phyloP scores from a whole-genome alignment of 2,888 invertebrate species.

The Chironomus riparius region DNA sequence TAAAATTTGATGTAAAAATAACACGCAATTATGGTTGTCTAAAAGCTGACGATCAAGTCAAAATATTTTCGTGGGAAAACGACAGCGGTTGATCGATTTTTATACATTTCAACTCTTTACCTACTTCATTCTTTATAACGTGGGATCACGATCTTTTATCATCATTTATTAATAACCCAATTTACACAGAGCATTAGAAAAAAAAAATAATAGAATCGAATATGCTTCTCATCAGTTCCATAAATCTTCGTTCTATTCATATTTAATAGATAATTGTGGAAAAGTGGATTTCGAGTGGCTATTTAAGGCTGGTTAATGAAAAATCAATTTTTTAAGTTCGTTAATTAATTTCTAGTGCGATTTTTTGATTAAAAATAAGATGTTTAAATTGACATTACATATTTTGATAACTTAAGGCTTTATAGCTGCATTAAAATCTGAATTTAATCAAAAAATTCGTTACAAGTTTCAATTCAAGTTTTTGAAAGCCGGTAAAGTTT shows the following conservation, averaged over 20 bases:
- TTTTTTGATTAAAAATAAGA: neutral
- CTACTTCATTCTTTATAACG: neutral
- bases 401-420: no score
- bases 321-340: neutral
- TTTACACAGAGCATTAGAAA: neutral
- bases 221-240: neutral
- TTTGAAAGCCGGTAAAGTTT: no score
- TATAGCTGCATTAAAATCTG: no score
- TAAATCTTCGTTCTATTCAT: slow-evolving; percentile 5
- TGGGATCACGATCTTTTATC: slow-evolving; percentile 23
- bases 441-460: no score
- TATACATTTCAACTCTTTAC: neutral
- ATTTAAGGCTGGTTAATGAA: neutral
- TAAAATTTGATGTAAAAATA: neutral
- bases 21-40: slow-evolving; percentile 14
- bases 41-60: slow-evolving; percentile 11
- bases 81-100: neutral
- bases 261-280: neutral
- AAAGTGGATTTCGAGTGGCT: neutral
- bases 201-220: no score
- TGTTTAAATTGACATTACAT: no score
- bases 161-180: slow-evolving; percentile 25
- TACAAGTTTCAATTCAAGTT: no score
- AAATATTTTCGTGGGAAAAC: slow-evolving; percentile 25
- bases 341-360: neutral